Conservation (phyloP, 2,888 invertebrate species). For the Tigriopus californicus region DNA sequence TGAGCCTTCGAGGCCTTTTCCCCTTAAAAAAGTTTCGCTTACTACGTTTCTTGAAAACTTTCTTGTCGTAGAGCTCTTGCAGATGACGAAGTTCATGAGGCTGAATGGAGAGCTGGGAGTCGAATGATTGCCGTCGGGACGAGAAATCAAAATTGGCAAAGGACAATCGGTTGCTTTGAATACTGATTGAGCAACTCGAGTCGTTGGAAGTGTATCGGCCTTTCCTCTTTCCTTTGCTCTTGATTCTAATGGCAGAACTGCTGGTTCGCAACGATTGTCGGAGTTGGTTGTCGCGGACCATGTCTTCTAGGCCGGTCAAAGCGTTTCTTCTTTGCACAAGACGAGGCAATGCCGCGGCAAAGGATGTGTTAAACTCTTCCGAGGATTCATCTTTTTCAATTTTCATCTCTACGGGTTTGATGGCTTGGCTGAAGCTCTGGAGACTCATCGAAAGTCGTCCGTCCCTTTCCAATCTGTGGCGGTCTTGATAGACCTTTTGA, state of each 20-base stretch:
- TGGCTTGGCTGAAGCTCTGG: too few species aligned
- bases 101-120: not conserved
- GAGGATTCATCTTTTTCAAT: not conserved
- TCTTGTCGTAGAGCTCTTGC: constrained; percentile 3
- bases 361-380: not conserved
- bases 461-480: too few species aligned
- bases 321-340: not conserved
- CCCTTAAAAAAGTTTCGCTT: not conserved
- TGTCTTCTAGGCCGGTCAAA: not conserved
- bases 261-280: not conserved
- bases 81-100: not conserved
- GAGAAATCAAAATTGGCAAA: not conserved
- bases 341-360: not conserved
- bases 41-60: not conserved
- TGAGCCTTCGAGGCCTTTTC: not conserved
- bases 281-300: not conserved
- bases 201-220: too few species aligned
- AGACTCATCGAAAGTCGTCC: too few species aligned
- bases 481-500: too few species aligned
- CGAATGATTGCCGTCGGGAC: not conserved
- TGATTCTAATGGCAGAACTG: not conserved
- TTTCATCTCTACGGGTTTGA: too few species aligned
- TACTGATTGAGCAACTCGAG: too few species aligned
- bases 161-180: not conserved
- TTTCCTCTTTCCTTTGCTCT: too few species aligned